These are phyloP conservation scores for Sisor rabdophorus DNA, from an alignment of 2,113 vertebrate species.

Conservation along the genomic window DNA sequence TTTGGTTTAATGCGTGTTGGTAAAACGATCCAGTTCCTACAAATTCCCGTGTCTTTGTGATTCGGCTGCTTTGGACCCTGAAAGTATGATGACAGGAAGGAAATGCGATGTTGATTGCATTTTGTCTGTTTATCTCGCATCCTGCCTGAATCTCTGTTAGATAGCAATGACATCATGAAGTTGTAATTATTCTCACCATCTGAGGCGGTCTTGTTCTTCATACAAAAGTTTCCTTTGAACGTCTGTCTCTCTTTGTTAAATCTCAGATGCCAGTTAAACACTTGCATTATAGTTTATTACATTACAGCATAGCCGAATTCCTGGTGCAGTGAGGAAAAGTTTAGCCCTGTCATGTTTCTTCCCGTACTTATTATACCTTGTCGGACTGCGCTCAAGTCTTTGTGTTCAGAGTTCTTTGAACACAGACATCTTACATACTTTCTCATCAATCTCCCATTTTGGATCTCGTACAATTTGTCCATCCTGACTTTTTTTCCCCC, in stretches of 20 bases:
- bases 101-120: no score
- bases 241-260: not conserved
- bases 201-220: not conserved
- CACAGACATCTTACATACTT: constrained; percentile 27
- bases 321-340: not conserved
- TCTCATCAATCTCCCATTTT: constrained; percentile 35
- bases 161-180: not conserved
- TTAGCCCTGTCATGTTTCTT: not conserved
- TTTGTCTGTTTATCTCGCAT: constrained; percentile 8
- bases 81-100: no score
- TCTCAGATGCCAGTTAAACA: not conserved
- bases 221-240: not conserved
- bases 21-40: constrained; percentile 56
- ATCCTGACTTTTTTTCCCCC: not conserved
- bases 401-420: constrained; percentile 26
- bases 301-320: not conserved
- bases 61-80: constrained; percentile 3
- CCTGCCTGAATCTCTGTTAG: constrained; percentile 18
- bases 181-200: not conserved
- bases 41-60: constrained; percentile 54
- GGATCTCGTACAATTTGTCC: not conserved
- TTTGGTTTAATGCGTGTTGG: constrained; percentile 55
- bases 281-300: not conserved
- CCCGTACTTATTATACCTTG: not conserved
- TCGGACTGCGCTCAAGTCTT: not conserved